Conservation (phyloP, 2,797 vertebrate species). For the Aphelocoma californica region DNA sequence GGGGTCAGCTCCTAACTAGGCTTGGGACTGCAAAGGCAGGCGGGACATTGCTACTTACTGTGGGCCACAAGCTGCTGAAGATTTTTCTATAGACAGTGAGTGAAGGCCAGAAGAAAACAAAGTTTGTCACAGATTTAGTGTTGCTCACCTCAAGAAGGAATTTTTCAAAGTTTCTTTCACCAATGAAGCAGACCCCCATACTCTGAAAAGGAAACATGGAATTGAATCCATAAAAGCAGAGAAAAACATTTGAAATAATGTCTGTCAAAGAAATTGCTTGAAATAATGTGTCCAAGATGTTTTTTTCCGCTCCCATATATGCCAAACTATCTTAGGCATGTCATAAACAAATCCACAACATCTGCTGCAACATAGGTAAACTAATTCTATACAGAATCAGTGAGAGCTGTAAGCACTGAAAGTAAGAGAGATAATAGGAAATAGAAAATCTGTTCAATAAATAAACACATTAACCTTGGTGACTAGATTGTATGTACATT, state of each 20-base stretch:
- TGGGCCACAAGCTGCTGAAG: background rate
- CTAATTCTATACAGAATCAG: background rate
- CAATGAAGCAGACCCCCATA: slow-evolving; percentile 97
- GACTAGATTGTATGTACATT: background rate
- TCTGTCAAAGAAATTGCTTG: background rate
- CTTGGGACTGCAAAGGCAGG: background rate
- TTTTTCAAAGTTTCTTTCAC: slow-evolving; percentile 89
- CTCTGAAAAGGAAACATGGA: slow-evolving; percentile 78
- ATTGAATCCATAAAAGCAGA: background rate
- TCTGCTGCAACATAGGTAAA: background rate
- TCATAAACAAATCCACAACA: background rate
- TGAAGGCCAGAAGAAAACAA: background rate
- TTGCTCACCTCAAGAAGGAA: slow-evolving; percentile 90
- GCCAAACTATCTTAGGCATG: background rate
- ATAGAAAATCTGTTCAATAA: background rate
- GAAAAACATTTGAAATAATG: background rate
- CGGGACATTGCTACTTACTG: no score
- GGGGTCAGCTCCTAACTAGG: background rate
- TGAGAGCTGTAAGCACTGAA: background rate
- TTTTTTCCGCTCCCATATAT: accelerated
- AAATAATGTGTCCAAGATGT: background rate
- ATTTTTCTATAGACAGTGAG: background rate
- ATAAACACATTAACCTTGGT: background rate
- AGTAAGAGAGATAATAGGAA: background rate
- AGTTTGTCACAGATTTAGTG: background rate